These are phyloP conservation scores for Xanthorhoe designata DNA, from an alignment of 2,888 invertebrate genomes.

Conservation along the genomic window DNA sequence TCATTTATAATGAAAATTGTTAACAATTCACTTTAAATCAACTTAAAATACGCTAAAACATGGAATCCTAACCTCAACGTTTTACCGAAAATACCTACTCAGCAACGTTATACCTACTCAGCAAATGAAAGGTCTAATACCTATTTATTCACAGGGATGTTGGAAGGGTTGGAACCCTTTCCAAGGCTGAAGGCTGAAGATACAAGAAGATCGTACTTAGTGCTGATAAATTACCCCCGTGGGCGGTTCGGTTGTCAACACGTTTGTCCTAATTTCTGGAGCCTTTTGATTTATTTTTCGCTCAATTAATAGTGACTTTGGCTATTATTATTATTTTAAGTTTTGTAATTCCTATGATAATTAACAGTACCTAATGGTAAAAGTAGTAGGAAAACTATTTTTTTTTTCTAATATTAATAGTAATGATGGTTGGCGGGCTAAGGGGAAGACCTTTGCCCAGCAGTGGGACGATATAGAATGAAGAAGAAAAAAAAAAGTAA, in stretches of 20 bases:
- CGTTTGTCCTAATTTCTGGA: constrained; percentile 4
- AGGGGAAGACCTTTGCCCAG: too few species aligned
- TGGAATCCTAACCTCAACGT: not conserved
- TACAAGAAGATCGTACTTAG: constrained; percentile 44
- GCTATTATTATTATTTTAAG: too few species aligned
- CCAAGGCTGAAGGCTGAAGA: constrained; percentile 41
- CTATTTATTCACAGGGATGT: constrained; percentile 29
- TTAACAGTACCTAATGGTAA: too few species aligned
- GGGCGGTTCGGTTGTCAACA: not conserved
- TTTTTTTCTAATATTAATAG: too few species aligned
- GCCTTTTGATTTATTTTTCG: not conserved
- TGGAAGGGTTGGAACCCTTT: constrained; percentile 39
- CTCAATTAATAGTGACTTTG: not conserved
- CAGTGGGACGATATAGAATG: too few species aligned
- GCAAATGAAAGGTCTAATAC: constrained; percentile 31
- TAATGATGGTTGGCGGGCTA: too few species aligned
- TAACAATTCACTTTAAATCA: too few species aligned
- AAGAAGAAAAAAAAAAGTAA: too few species aligned
- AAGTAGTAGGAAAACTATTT: too few species aligned
- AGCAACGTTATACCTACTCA: constrained; percentile 11
- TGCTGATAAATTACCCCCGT: constrained; percentile 39
- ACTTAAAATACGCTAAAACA: too few species aligned
- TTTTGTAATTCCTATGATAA: too few species aligned
- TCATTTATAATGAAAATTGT: too few species aligned
- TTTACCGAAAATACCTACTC: not conserved